Conservation (phyloP, 2,888 invertebrate genomes). For the Bruchidius siliquastri region DNA sequence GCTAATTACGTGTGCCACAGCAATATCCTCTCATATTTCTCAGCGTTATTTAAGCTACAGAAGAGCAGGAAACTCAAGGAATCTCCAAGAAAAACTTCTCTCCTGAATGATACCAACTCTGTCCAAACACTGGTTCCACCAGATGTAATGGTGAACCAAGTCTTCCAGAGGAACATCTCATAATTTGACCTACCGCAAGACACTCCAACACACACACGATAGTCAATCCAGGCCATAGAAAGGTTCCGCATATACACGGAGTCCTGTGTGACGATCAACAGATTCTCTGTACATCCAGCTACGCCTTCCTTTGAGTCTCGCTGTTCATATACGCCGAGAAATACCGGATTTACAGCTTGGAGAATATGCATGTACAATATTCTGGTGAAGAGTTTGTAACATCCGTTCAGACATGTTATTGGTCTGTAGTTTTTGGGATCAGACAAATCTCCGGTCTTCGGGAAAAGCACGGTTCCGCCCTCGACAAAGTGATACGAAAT, state of each 20-base stretch:
- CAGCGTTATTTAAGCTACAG: no score
- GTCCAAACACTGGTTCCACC: no score
- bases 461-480: neutral
- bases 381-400: slow-evolving; percentile 8
- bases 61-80: no score
- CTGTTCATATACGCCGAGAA: slow-evolving; percentile 11
- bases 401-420: slow-evolving; percentile 7
- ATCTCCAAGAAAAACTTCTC: no score
- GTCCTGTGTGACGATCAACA: slow-evolving; percentile 6
- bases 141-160: no score
- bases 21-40: no score
- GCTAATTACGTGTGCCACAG: no score
- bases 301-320: slow-evolving; percentile 11
- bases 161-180: no score
- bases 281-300: slow-evolving; percentile 11
- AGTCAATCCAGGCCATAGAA: slow-evolving; percentile 8
- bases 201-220: neutral
- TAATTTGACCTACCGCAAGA: neutral
- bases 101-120: no score
- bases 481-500: neutral
- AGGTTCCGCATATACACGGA: slow-evolving; percentile 1
- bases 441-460: slow-evolving; percentile 8
- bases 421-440: slow-evolving; percentile 7
- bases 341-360: neutral
- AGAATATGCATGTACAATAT: slow-evolving; percentile 2